phyloP scores from a whole-genome alignment of 2,113 vertebrate species.

The Oryzias javanicus region DNA sequence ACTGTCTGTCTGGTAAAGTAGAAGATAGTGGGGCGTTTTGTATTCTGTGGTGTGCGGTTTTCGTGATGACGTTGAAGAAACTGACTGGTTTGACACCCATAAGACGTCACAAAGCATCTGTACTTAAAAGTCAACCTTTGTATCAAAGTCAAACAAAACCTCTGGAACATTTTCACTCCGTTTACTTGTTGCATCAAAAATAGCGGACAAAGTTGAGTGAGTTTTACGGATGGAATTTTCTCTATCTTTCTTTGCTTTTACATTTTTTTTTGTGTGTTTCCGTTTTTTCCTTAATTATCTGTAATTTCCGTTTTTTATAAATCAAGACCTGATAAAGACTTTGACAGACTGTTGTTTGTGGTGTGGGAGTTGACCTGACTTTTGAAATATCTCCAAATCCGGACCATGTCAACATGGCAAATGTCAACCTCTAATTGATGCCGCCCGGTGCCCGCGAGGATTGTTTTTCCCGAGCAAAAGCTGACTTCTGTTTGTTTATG shows the following conservation, averaged over 20 bases:
- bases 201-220: conserved; percentile 44
- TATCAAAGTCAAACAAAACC: conserved; percentile 47
- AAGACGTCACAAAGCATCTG: conserved; percentile 68
- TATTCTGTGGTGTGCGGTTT: conserved; percentile 18
- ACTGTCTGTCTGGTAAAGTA: conserved; percentile 16
- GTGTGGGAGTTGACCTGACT: too few relatives aligned
- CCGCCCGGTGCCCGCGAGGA: too few relatives aligned
- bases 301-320: not conserved
- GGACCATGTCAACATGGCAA: too few relatives aligned
- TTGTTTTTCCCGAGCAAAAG: too few relatives aligned
- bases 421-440: too few relatives aligned
- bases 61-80: conserved; percentile 42
- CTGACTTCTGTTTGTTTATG: too few relatives aligned
- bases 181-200: conserved; percentile 30
- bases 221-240: conserved; percentile 6
- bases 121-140: conserved; percentile 45
- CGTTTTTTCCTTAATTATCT: not conserved
- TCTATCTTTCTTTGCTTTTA: not conserved
- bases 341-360: too few relatives aligned
- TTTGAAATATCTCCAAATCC: too few relatives aligned
- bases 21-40: conserved; percentile 13
- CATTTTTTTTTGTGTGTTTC: not conserved
- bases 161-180: conserved; percentile 21
- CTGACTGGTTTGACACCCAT: conserved; percentile 44
- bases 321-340: conserved; percentile 4